Evolutionary conservation across 1,140 invertebrate genomes (phyloP), one percentile per base, ranked within the genome.

Genomic region (Achroia grisella): DNA sequence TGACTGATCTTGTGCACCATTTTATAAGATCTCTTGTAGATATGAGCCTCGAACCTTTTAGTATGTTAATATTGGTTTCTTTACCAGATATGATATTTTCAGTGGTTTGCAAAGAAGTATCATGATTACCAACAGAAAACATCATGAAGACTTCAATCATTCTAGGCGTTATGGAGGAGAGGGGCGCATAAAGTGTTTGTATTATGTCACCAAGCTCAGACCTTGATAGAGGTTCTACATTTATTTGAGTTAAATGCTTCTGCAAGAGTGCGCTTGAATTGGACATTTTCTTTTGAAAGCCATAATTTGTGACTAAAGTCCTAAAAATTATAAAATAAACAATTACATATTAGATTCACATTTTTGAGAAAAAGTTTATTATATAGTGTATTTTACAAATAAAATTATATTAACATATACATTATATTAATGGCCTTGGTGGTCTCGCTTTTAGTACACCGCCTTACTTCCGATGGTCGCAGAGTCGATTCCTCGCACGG

Each of bases 1-100:
- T 73, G 12, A 90, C 86, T 6, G 95, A 90, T 66, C 97, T 89
- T 9, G 90, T 86, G 71, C 96, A 98, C 91, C 96, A 96, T 81
- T 98, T 98, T 47, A 98, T 91, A 8, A 99, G 87, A 89, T 99
- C 97, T 58, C 97, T 91, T 0, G 93, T 94, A 0, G 93, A 94
- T 11, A 90, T 92, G 10, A 92, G 73, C 62, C 93, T 87, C 2
- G 89, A 89, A 15, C 88, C 89, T 67, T 86, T 80, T 42, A 88
- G 70, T 4, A 86, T 62, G 12, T 50, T 41, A 12, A 73, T 17
- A 47, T 70, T 67, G 27, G 52, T 63, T 17, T 77, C 60, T 30
- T 72, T 78, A 14, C 73, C 64, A 28, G 47, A 57, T 35, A 56
- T 41, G 13, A 59, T 52, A 39, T 61, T 42, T 39, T 74, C 72